Base-by-base conservation (phyloP, 2,797 vertebrate species). In the Helicolenus hilgendorfi region DNA sequence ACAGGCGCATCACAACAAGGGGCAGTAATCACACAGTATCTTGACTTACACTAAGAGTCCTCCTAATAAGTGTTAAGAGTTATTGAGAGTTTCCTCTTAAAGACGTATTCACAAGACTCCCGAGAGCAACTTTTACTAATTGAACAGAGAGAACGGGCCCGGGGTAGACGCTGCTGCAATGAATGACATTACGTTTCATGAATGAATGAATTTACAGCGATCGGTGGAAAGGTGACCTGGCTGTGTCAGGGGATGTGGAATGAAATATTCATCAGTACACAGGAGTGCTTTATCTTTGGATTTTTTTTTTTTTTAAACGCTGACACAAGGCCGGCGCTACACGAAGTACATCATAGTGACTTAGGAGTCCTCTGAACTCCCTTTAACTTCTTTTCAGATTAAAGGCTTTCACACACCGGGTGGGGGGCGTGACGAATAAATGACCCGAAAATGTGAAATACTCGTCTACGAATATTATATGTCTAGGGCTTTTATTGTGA, bases 221-320 rank as follows among this genome's bases (percentile, higher is more conserved):
- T n/a, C n/a, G n/a, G 49, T 72, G 36, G 27, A 73, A 73, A 73
- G 7, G 75, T 72, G 74, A 72, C 20, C 67, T 31, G 24, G 38
- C 59, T n/a, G 33, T 41, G 81, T 49, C 69, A 36, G 68, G 65
- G 27, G 59, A 53, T 58, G 15, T 45, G 13, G 31, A 63, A 71
- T 64, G 13, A 35, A 41, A 59, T 77, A 58, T 77, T 62, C 38
- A 60, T 76, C 26, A 31, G 14, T 29, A 84, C 29, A 35, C 68
- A 29, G 36, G 2, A 18, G 26, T 33, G 26, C 6, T 36, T 72
- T 72, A 79, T 72, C 11, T 62, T 49, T 27, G 11, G 18, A 26
- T n/a, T 27, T n/a, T n/a, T 6, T 49, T n/a, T 49, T 35, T 6
- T 49, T 49, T 49, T n/a, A 26, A 27, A 73, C 0, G 49, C 49